phyloP scores from a whole-genome alignment of 2,113 vertebrate genomes.

The Ctenomys sociabilis region DNA sequence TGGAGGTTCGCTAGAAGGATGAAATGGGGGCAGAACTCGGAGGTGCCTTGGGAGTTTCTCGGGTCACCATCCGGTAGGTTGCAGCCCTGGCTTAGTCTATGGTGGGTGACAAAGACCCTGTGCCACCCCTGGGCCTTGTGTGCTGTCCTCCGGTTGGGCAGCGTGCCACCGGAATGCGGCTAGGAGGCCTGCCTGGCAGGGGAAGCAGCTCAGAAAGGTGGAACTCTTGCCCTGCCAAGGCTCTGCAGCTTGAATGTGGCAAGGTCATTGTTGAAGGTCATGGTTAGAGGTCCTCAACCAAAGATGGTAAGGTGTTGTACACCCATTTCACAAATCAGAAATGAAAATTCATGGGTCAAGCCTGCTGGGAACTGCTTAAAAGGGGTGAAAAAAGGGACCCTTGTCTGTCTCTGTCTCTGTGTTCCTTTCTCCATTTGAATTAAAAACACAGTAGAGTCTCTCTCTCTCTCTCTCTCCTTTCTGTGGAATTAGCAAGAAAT shows the following conservation, averaged over 20 bases:
- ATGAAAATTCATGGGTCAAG: neutral
- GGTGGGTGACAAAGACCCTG: neutral
- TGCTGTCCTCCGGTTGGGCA: accelerated
- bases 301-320: neutral
- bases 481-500: neutral
- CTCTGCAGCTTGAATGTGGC: neutral
- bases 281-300: neutral
- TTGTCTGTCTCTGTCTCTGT: neutral
- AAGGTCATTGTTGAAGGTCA: neutral
- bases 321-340: neutral
- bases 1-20: neutral
- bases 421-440: neutral
- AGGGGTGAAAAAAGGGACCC: neutral
- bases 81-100: neutral
- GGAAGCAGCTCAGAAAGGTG: neutral
- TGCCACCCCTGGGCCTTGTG: accelerated
- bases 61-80: neutral
- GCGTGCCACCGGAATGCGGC: neutral
- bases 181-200: neutral
- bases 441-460: neutral
- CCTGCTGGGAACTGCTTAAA: neutral
- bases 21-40: neutral
- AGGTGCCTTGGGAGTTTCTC: neutral
- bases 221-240: neutral
- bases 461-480: accelerated